Percentiles rank a stretch among this genome's conserved stretches.
phyloP scores from a whole-genome alignment of 2,797 vertebrate genomes.

The Silurus aristotelis region DNA sequence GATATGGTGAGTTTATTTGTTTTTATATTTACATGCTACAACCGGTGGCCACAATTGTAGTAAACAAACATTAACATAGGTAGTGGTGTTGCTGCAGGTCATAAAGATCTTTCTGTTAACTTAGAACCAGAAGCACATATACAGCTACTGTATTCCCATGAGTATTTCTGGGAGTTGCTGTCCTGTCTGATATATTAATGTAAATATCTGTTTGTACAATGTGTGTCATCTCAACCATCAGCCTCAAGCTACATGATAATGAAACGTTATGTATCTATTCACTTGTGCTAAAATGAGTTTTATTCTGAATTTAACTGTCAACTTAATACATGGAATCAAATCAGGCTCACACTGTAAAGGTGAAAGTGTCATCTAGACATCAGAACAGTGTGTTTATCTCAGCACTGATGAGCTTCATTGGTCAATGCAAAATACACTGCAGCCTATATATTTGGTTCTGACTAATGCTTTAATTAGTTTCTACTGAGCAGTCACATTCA shows the following conservation, averaged over 20 bases:
- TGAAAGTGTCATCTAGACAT: background rate
- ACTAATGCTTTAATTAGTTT: slow-evolving; percentile 3
- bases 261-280: background rate
- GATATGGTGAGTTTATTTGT: slow-evolving; percentile 86
- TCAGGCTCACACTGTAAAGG: background rate
- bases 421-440: background rate
- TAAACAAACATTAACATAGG: background rate
- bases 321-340: background rate
- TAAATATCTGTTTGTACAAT: background rate
- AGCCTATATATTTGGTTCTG: background rate
- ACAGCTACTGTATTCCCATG: background rate
- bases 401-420: background rate
- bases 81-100: background rate
- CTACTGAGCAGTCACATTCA: background rate
- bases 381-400: background rate
- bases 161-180: background rate
- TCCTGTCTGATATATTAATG: background rate
- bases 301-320: background rate
- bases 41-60: background rate
- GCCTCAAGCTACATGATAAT: background rate
- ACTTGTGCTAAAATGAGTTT: background rate
- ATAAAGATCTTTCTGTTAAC: background rate
- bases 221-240: background rate
- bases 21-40: background rate
- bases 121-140: too few species aligned